A percentile compares a stretch with the other conserved stretches of the same genome.
These are phyloP conservation scores for Amphiura filiformis DNA, from an alignment of 35 echinoderm and acorn worm genomes.

Conservation along the genomic window DNA sequence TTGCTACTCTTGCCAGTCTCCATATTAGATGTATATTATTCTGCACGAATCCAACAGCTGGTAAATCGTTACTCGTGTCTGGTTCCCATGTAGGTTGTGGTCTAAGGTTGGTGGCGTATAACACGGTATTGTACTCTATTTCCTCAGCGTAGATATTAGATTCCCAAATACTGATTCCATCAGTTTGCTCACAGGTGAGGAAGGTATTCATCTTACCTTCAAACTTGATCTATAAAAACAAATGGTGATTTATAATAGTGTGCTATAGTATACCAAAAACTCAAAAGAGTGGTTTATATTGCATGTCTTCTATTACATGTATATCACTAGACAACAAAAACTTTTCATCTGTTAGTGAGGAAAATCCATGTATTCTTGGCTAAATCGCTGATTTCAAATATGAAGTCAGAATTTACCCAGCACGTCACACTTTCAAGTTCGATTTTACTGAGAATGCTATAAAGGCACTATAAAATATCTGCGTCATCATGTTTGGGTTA, in stretches of 20 bases:
- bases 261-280: background rate
- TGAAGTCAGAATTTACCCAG: no score
- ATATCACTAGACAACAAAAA: background rate
- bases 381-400: no score
- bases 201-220: slow-evolving; percentile 40
- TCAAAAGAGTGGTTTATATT: background rate
- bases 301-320: background rate
- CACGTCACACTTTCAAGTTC: no score
- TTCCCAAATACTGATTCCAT: slow-evolving; percentile 53
- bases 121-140: slow-evolving; percentile 34
- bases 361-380: no score
- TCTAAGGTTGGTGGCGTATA: slow-evolving; percentile 73
- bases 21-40: slow-evolving; percentile 65
- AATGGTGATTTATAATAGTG: background rate
- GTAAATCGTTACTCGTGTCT: background rate
- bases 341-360: background rate
- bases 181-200: slow-evolving; percentile 34
- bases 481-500: no score
- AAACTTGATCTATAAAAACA: slow-evolving; percentile 47
- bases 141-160: slow-evolving; percentile 42
- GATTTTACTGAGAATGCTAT: no score
- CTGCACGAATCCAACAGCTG: slow-evolving; percentile 57
- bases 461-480: no score
- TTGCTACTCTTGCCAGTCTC: slow-evolving; percentile 61
- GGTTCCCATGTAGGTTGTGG: background rate